Evolutionary conservation across 2,797 vertebrate genomes (phyloP).

Genomic region (Paramormyrops hopkinsi): DNA sequence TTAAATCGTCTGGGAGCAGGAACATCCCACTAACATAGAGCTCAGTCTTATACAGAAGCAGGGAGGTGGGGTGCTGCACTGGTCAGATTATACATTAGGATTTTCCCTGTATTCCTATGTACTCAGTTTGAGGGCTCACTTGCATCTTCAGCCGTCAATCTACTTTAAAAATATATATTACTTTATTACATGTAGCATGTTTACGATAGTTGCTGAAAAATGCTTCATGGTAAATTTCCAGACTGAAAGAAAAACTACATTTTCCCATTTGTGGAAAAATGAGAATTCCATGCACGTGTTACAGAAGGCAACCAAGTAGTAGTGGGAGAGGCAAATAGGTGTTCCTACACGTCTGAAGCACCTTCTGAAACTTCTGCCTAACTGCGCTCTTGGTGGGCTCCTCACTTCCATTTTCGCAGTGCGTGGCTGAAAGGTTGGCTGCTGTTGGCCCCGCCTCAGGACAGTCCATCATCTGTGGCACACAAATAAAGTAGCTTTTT

Average conservation of each 20-base stretch:
- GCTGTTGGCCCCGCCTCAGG: not conserved
- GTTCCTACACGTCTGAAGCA: not conserved
- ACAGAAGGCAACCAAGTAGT: not conserved
- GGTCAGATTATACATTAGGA: not conserved
- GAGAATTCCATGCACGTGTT: not conserved
- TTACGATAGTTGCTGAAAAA: not conserved
- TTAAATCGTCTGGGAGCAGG: not conserved
- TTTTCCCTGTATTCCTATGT: not conserved
- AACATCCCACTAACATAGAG: not conserved
- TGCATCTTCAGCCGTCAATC: not conserved
- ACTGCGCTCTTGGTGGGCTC: not conserved
- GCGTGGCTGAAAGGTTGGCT: not conserved
- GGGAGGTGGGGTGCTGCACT: not conserved
- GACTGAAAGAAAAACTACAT: not conserved
- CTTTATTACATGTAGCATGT: not conserved
- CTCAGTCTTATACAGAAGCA: not conserved
- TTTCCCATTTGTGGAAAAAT: not conserved
- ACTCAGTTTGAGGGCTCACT: not conserved
- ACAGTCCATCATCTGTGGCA: not conserved
- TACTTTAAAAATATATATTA: not conserved
- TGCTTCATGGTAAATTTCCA: not conserved
- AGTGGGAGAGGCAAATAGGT: not conserved
- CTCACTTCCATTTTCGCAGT: not conserved
- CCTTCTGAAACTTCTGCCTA: not conserved
- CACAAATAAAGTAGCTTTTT: not conserved